These are phyloP conservation scores for Cremastinae sp. DNA, from an alignment of 2,888 invertebrate genomes.

Conservation along the genomic window DNA sequence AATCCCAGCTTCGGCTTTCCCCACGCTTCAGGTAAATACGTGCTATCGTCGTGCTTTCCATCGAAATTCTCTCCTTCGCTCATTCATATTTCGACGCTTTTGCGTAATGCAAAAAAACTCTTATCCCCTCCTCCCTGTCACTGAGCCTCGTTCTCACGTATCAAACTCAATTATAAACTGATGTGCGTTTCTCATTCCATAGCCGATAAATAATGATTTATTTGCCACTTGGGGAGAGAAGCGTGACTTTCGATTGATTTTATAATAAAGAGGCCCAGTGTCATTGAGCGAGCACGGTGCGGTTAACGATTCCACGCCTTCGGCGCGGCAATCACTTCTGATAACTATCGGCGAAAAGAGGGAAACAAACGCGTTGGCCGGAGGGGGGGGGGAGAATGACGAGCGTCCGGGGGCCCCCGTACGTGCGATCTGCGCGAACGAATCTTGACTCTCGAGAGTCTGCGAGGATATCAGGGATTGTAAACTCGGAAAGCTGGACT, in stretches of 20 bases:
- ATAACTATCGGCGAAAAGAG: slow-evolving; percentile 40
- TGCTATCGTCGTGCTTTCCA: neutral
- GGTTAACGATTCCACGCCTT: slow-evolving; percentile 55
- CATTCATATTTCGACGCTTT: neutral
- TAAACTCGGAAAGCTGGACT: neutral
- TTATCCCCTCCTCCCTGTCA: neutral
- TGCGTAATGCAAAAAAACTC: neutral
- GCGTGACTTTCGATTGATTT: slow-evolving; percentile 40
- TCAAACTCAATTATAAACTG: slow-evolving; percentile 22
- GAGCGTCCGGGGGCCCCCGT: slow-evolving; percentile 8
- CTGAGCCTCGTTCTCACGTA: neutral
- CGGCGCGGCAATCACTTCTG: slow-evolving; percentile 34
- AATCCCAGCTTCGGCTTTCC: slow-evolving; percentile 84
- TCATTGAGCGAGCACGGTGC: slow-evolving; percentile 31
- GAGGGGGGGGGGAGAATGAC: slow-evolving; percentile 10
- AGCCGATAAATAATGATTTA: slow-evolving; percentile 62
- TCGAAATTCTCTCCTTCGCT: neutral
- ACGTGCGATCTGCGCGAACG: slow-evolving; percentile 22
- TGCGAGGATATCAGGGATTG: slow-evolving; percentile 26
- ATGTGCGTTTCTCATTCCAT: slow-evolving; percentile 56
- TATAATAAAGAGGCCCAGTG: slow-evolving; percentile 41
- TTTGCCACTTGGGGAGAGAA: slow-evolving; percentile 31
- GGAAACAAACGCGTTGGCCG: slow-evolving; percentile 37
- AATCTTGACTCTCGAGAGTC: slow-evolving; percentile 26
- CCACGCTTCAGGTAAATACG: slow-evolving; percentile 75